Base-by-base conservation (phyloP, 2,888 invertebrate species). In the Rhamphomyia laevipes region DNA sequence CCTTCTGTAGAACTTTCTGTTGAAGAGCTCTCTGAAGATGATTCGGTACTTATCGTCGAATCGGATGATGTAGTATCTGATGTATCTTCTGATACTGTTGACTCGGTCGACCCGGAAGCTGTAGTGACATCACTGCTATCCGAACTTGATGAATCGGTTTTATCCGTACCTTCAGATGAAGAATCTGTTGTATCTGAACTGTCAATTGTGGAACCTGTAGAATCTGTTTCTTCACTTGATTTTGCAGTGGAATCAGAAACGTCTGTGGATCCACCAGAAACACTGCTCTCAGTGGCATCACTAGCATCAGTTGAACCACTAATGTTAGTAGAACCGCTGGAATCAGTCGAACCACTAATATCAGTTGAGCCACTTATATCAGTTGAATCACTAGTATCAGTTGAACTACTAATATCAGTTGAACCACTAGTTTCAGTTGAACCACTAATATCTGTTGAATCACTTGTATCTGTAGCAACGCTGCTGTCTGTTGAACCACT, bases 361-460 rank as follows among this genome's bases (percentile, higher is more conserved):
- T 58, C 60, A 15, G 61, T 61, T n/a, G 62, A 61, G 16, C 21
- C 54, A 18, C 50, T 50, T 11, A 48, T 38, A 31, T 43, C 52
- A n/a, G 55, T 48, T 51, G 55, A 51, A 2, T 33, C 16, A 1
- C 54, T 56, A 2, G 41, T 46, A 10, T 54, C 55, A 23, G 53
- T 57, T 17, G 52, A 43, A 5, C n/a, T 13, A 33, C 33, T 33
- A 6, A 12, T 2, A 9, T 42, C 42, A 13, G 42, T 42, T 23
- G n/a, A 13, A 13, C 12, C 42, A 12, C 23, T 23, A 6, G 31
- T 7, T 13, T 43, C 44, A 42, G 58, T 57, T 12, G 53, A 40
- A 3, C 30, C 38, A 13, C 56, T 55, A 15, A 55, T 45, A 41
- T 57, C 59, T n/a, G 61, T 62, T 12, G 63, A 60, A 31, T 40